phyloP scores from a whole-genome alignment of 2,888 invertebrate genomes.

The Eustalomyia histrio region DNA sequence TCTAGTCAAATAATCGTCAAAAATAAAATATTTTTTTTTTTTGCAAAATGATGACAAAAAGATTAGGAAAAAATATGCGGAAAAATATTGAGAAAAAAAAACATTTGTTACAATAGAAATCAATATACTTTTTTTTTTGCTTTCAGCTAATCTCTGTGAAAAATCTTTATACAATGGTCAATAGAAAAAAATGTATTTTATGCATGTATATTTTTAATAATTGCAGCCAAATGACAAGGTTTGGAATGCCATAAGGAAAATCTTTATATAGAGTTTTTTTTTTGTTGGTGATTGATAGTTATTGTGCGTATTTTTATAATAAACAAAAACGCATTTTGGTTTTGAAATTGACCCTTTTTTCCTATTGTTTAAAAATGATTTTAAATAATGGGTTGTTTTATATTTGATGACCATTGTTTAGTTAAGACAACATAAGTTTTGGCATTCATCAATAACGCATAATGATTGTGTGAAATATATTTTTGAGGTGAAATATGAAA shows the following conservation, averaged over 20 bases:
- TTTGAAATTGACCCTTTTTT: slow-evolving; percentile 52
- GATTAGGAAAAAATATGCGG: slow-evolving; percentile 4
- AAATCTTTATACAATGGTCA: slow-evolving; percentile 60
- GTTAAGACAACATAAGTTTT: slow-evolving; percentile 1
- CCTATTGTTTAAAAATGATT: slow-evolving; percentile 25
- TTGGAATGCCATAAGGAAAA: slow-evolving; percentile 8
- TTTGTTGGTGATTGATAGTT: slow-evolving; percentile 54
- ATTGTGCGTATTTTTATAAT: slow-evolving; percentile 46
- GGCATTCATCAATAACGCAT: neutral
- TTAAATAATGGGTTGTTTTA: slow-evolving; percentile 6
- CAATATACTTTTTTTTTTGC: slow-evolving; percentile 41
- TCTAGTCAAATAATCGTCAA: slow-evolving; percentile 1
- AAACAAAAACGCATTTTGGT: slow-evolving; percentile 23
- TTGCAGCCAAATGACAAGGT: slow-evolving; percentile 55
- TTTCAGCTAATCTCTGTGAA: slow-evolving; percentile 63
- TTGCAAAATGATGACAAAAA: slow-evolving; percentile 29
- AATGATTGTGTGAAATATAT: neutral
- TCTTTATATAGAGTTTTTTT: slow-evolving; percentile 13
- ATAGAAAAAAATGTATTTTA: slow-evolving; percentile 15
- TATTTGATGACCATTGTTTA: slow-evolving; percentile 8
- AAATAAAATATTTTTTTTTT: neutral
- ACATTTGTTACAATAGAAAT: slow-evolving; percentile 45
- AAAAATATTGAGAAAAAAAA: slow-evolving; percentile 28
- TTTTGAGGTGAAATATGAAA: neutral
- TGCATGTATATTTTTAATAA: slow-evolving; percentile 39